These are phyloP conservation scores for Morone saxatilis DNA, from an alignment of 2,113 vertebrate genomes.

Conservation along the genomic window DNA sequence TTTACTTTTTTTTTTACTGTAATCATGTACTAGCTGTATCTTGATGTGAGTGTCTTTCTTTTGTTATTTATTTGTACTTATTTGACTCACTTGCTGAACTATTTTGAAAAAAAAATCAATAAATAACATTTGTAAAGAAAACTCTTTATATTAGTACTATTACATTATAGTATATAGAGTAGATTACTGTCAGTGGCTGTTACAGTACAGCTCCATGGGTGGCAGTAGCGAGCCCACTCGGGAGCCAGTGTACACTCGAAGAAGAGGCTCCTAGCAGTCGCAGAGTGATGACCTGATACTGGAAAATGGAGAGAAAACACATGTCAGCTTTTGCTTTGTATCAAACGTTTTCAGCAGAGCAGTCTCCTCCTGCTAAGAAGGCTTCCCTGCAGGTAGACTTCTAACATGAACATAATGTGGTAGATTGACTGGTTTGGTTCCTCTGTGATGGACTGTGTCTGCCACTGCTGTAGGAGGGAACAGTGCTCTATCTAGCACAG, in stretches of 20 bases:
- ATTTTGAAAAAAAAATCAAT: not conserved
- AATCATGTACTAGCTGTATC: not conserved
- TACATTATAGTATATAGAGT: no score
- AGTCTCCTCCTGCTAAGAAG: constrained; percentile 37
- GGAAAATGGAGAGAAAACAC: constrained; percentile 81
- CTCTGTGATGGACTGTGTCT: not conserved
- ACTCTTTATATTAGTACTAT: no score
- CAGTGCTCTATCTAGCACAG: not conserved
- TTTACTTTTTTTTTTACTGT: not conserved
- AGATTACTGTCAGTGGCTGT: not conserved
- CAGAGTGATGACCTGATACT: constrained; percentile 43
- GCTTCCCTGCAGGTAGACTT: constrained; percentile 62
- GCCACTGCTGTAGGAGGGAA: not conserved
- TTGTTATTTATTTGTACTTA: not conserved
- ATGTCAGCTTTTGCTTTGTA: constrained; percentile 84
- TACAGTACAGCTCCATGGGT: not conserved
- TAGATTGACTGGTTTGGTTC: no score
- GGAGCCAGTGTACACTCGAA: not conserved
- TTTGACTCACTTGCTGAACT: not conserved
- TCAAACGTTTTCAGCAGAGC: constrained; percentile 51
- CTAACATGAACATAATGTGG: not conserved
- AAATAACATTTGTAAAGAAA: not conserved
- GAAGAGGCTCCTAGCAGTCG: constrained; percentile 26
- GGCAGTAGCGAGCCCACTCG: constrained; percentile 32
- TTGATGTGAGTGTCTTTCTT: no score